Percentiles rank a stretch among this genome's conserved stretches.
Conservation (phyloP, 1,140 invertebrate species). For the Atta texana region DNA sequence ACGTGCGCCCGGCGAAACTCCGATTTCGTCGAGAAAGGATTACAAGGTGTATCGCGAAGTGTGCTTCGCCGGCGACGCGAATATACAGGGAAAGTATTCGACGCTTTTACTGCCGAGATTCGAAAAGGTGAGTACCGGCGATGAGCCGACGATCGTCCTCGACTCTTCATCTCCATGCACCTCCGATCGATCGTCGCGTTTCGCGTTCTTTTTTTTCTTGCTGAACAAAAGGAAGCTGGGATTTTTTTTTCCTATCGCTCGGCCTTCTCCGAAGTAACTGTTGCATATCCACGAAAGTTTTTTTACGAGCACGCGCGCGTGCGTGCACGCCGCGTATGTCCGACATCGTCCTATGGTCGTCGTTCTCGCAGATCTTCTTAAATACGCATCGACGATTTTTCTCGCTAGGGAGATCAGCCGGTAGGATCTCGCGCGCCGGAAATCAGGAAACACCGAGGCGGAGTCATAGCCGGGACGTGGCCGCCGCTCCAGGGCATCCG, state of each 20-base stretch:
- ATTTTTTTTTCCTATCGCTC: not conserved
- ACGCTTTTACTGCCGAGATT: not conserved
- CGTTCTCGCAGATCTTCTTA: not conserved
- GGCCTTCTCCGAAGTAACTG: not conserved
- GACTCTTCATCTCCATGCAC: not conserved
- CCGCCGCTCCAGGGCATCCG: slow-evolving; percentile 13
- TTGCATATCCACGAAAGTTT: slow-evolving; percentile 29
- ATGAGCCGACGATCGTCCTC: not conserved
- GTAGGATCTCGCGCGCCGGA: not conserved
- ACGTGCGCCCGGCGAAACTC: slow-evolving; percentile 28
- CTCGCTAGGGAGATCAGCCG: not conserved
- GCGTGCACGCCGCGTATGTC: not conserved
- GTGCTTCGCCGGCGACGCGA: slow-evolving; percentile 13
- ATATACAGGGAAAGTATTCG: not conserved
- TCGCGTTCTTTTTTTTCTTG: not conserved
- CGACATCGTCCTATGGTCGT: not conserved
- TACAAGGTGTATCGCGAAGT: slow-evolving; percentile 43
- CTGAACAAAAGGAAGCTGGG: not conserved
- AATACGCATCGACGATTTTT: not conserved
- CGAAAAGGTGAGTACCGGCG: slow-evolving; percentile 38
- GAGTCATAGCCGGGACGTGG: not conserved
- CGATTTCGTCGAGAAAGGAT: slow-evolving; percentile 5
- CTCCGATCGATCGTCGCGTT: slow-evolving; percentile 18
- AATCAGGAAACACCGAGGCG: not conserved
- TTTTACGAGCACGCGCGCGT: not conserved